These are phyloP conservation scores for Thalassoma bifasciatum DNA, from an alignment of 2,113 vertebrate genomes.

Conservation along the genomic window DNA sequence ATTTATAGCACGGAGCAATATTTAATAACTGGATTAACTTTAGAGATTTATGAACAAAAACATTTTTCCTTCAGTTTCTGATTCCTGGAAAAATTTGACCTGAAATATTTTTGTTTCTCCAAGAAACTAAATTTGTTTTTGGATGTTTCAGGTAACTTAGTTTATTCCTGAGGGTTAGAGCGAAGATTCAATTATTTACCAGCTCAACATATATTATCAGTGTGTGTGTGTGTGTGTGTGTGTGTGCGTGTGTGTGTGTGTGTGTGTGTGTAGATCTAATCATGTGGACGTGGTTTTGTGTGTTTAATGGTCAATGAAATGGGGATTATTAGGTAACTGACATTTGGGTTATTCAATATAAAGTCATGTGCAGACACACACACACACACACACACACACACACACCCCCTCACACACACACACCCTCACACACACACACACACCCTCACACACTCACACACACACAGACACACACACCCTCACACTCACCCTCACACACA, in stretches of 20 bases:
- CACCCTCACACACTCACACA: slow-evolving; percentile 5
- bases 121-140: too few relatives aligned
- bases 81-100: neutral
- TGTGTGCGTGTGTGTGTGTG: neutral
- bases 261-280: neutral
- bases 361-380: slow-evolving; percentile 10
- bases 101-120: neutral
- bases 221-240: slow-evolving; percentile 2
- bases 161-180: too few relatives aligned
- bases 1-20: too few relatives aligned
- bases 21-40: too few relatives aligned
- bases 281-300: neutral
- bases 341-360: slow-evolving; percentile 17
- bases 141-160: too few relatives aligned
- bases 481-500: neutral
- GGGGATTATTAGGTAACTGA: neutral
- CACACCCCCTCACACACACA: slow-evolving; percentile 2
- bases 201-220: too few relatives aligned
- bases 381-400: slow-evolving; percentile 3
- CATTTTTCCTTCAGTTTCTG: neutral
- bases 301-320: slow-evolving; percentile 2
- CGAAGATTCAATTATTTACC: too few relatives aligned
- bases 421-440: slow-evolving; percentile 1
- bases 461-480: neutral
- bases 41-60: neutral